Evolutionary conservation across 2,113 vertebrate species (phyloP).

Genomic region (Corydoras maculifer): DNA sequence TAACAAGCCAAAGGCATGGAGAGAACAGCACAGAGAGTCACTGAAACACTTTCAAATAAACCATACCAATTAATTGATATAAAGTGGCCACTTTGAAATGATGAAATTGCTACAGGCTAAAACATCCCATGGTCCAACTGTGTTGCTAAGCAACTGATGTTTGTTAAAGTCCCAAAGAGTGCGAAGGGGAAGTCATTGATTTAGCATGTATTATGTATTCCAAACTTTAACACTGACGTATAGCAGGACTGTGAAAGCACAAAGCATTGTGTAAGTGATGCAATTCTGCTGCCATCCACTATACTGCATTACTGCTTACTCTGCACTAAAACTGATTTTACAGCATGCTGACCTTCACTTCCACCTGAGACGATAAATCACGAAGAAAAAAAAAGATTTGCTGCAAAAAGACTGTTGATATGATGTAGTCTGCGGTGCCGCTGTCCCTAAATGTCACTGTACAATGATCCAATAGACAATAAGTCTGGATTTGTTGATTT

Average conservation of each 20-base stretch:
- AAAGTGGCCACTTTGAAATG: slow-evolving; percentile 47
- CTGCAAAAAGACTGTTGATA: too few relatives aligned
- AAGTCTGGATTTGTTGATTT: too few relatives aligned
- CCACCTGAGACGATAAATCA: not conserved
- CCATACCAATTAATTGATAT: slow-evolving; percentile 43
- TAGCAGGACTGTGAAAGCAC: not conserved
- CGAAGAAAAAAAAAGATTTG: too few relatives aligned
- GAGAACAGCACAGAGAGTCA: not conserved
- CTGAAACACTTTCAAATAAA: slow-evolving; percentile 33
- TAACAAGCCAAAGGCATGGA: slow-evolving; percentile 26
- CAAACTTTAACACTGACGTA: slow-evolving; percentile 13
- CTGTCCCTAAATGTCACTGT: too few relatives aligned
- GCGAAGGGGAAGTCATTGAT: slow-evolving; percentile 25
- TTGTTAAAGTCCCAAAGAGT: slow-evolving; percentile 36
- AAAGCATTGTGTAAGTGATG: not conserved
- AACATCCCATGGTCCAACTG: slow-evolving; percentile 20
- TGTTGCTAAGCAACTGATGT: slow-evolving; percentile 50
- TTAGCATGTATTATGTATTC: slow-evolving; percentile 29
- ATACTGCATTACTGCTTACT: not conserved
- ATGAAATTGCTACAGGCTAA: slow-evolving; percentile 39
- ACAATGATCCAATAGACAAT: too few relatives aligned
- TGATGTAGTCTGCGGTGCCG: too few relatives aligned
- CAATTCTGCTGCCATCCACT: slow-evolving; percentile 9
- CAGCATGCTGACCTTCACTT: slow-evolving; percentile 9
- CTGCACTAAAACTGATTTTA: not conserved